Percentiles rank a stretch among this genome's conserved stretches.
Conservation (phyloP, 2,888 invertebrate genomes). For the Caradrina kadenii region DNA sequence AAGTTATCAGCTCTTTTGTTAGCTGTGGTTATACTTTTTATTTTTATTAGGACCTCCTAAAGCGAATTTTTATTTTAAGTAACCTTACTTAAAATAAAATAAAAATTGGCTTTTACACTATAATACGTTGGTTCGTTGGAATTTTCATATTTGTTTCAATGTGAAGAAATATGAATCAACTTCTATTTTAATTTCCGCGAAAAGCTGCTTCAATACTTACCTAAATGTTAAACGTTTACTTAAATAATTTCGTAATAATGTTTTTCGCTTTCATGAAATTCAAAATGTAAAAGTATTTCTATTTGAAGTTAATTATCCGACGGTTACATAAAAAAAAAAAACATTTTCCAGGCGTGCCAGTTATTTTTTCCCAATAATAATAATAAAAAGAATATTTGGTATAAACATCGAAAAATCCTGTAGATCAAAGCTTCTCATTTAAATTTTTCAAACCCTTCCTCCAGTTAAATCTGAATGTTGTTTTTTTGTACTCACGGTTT, state of each 20-base stretch:
- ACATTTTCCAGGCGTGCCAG: background rate
- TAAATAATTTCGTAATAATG: constrained; percentile 5
- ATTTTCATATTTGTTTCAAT: background rate
- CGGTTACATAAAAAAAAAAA: background rate
- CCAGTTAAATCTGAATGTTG: constrained; percentile 9
- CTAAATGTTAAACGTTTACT: constrained; percentile 2
- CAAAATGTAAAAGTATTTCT: background rate
- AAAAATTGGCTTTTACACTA: too few relatives aligned
- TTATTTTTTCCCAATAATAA: constrained; percentile 3
- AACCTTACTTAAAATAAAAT: too few relatives aligned
- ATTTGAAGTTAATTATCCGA: background rate
- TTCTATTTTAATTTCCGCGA: background rate
- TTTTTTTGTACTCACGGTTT: constrained; percentile 3
- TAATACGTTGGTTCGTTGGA: too few relatives aligned
- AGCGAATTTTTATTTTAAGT: too few relatives aligned
- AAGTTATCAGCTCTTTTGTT: too few relatives aligned
- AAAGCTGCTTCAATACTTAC: constrained; percentile 2
- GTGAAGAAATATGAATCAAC: background rate
- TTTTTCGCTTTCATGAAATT: background rate
- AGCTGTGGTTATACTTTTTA: too few relatives aligned
- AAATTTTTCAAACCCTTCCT: constrained; percentile 8
- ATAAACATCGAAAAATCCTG: background rate
- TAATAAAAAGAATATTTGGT: background rate
- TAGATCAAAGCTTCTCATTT: constrained; percentile 33
- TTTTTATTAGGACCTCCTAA: too few relatives aligned